Base-by-base conservation (phyloP, 2,113 vertebrate species). In the Syngnathus floridae region DNA sequence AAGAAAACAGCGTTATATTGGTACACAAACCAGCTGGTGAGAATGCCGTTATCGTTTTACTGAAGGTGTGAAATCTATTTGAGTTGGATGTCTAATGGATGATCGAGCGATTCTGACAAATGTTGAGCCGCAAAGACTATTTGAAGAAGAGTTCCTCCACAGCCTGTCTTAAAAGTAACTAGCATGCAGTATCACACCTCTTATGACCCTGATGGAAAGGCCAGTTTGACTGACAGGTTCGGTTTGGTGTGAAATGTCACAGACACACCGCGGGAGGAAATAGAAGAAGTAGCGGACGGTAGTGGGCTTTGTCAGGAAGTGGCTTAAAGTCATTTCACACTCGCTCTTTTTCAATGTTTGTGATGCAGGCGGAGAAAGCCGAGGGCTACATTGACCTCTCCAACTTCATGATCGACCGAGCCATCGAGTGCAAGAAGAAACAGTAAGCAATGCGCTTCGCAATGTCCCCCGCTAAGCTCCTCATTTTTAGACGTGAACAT, bases 361-460 rank as follows among this genome's bases (percentile, higher is more conserved):
- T 71, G 70, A 90, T 88, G 63, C 79, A 99, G 96, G 94, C 95
- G 66, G 95, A 98, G 70, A 99, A 95, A 79, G 97, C 96, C 19
- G 96, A 99, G 73, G 97, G 97, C 57, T 99, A 93, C 86, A 94
- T 98, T 75, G 93, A 94, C 76, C 90, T 99, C 82, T 81, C 94
- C 12, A 94, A 98, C 83, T 98, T 99, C 86, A 87, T 92, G 66
- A 93, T 98, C 58, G 94, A 97, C 81, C 89, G 88, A 87, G 96
- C 96, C 49, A 89, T 68, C 1, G 97, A 99, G 87, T 98, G 96
- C 93, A 99, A 96, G 87, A 98, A 96, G 87, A 99, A 98, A 86
- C 87, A 95, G 97, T 99, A 90, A 95, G 97, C 35, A 14, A 38
- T 60, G 19, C 37, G 4, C 37, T 11, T 26, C 4, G 12, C 17